Percentiles rank a stretch among this genome's conserved stretches.
Conservation (phyloP, 1,140 invertebrate species). For the Drosophila willistoni region DNA sequence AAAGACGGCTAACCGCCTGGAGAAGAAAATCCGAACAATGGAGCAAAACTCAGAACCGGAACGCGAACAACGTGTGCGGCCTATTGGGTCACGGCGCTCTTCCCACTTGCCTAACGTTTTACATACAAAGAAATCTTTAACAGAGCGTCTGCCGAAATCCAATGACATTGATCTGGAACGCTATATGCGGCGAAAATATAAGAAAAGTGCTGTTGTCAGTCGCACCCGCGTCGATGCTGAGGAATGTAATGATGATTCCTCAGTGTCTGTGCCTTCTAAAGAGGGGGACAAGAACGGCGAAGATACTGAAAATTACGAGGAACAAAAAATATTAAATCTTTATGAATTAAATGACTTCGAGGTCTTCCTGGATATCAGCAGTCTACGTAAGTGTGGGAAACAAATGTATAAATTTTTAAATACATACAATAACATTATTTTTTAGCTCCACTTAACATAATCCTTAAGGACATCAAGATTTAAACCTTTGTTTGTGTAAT, state of each 20-base stretch:
- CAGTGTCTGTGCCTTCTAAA: background rate
- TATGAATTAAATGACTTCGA: conserved; percentile 46
- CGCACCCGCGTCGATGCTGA: background rate
- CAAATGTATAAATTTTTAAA: no score
- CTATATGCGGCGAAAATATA: conserved; percentile 37
- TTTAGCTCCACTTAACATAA: conserved; percentile 18
- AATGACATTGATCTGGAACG: conserved; percentile 23
- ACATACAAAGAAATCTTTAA: background rate
- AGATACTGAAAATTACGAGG: background rate
- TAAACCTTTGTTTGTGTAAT: background rate
- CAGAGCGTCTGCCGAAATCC: conserved; percentile 14
- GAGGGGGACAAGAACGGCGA: background rate
- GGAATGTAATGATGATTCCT: background rate
- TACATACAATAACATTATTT: background rate
- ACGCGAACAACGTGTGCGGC: background rate
- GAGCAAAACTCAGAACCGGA: conserved; percentile 20
- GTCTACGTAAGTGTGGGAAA: conserved; percentile 35
- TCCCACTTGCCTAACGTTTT: background rate
- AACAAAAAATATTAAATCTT: conserved; percentile 18
- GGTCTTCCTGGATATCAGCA: conserved; percentile 22
- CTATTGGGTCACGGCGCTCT: no score
- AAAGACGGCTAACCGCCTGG: conserved; percentile 24
- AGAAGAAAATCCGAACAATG: conserved; percentile 37
- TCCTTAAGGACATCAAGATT: conserved; percentile 21
- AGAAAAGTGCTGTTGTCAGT: conserved; percentile 27